Conservation (phyloP, 2,888 invertebrate genomes). For the Lepidonotus clava region DNA sequence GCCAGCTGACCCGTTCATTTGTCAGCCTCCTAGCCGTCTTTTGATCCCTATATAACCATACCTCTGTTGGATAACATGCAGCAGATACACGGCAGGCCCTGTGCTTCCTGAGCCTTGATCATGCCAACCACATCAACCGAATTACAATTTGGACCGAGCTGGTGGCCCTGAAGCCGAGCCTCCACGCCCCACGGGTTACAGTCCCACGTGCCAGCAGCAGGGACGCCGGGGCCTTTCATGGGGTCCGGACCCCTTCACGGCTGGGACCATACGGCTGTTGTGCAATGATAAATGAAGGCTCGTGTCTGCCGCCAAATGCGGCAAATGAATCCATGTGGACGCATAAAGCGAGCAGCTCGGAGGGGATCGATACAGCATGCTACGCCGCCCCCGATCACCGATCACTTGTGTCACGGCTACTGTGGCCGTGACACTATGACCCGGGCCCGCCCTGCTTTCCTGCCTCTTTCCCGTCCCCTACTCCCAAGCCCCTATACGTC, state of each 20-base stretch:
- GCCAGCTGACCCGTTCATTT: too few species aligned
- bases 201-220: not conserved
- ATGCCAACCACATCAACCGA: conserved; percentile 36
- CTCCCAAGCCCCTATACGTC: too few species aligned
- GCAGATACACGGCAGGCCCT: not conserved
- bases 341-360: not conserved
- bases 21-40: too few species aligned
- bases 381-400: conserved; percentile 39
- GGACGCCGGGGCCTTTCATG: conserved; percentile 16
- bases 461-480: not conserved
- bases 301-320: not conserved
- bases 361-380: conserved; percentile 11
- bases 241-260: not conserved
- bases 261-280: conserved; percentile 21
- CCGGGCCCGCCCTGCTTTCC: not conserved
- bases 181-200: not conserved
- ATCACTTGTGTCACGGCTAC: conserved; percentile 6
- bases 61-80: not conserved
- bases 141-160: not conserved
- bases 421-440: conserved; percentile 17
- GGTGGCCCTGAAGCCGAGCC: not conserved
- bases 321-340: conserved; percentile 43
- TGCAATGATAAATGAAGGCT: conserved; percentile 48
- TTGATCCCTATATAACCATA: not conserved
- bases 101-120: conserved; percentile 31